These are phyloP conservation scores for Sciurus carolinensis DNA, from an alignment of 2,797 vertebrate species.

Conservation along the genomic window DNA sequence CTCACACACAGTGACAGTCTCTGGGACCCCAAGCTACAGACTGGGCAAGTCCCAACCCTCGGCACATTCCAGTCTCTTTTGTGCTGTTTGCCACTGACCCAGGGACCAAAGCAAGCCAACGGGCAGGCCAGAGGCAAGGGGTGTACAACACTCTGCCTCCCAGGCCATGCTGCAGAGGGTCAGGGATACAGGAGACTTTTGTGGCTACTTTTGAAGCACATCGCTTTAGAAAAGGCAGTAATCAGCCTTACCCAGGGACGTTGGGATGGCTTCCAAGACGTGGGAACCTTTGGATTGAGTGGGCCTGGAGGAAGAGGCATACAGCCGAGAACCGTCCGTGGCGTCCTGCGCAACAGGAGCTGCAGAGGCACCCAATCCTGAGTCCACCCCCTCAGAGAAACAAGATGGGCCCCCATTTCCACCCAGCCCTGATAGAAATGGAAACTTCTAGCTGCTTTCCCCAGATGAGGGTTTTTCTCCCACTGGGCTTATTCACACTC, in stretches of 20 bases:
- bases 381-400: neutral
- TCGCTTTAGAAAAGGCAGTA: neutral
- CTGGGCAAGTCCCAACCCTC: too few species aligned
- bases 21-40: too few species aligned
- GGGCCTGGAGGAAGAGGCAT: neutral
- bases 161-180: neutral
- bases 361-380: neutral
- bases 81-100: neutral
- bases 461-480: neutral
- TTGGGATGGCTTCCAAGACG: neutral
- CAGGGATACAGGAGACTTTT: too few species aligned
- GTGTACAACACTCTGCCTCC: neutral
- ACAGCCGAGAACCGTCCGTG: too few species aligned
- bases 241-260: neutral
- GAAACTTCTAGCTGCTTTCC: neutral
- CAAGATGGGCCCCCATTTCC: neutral
- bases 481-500: fast-evolving
- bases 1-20: too few species aligned
- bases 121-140: neutral
- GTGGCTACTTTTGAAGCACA: too few species aligned
- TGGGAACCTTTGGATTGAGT: neutral
- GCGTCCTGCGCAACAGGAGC: neutral
- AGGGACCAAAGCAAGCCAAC: neutral
- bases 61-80: too few species aligned
- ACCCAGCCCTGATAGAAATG: neutral